phyloP scores from a whole-genome alignment of 92 coral and sea anemone genomes.

The Meandrina meandrites region DNA sequence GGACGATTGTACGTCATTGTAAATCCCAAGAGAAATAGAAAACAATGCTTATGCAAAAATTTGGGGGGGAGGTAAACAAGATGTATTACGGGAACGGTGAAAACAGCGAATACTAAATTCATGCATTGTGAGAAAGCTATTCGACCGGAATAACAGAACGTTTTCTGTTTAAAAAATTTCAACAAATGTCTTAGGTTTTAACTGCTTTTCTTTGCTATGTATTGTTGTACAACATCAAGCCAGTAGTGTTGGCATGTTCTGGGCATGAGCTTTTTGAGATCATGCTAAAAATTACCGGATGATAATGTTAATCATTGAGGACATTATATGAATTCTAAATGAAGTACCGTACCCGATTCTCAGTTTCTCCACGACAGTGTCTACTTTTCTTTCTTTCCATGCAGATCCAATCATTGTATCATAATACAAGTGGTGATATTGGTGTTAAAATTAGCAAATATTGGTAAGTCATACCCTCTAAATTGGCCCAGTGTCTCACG shows the following conservation, averaged over 20 bases:
- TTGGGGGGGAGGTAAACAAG: no score
- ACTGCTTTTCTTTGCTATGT: no score
- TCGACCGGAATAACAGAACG: no score
- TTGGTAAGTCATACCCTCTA: neutral
- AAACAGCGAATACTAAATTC: no score
- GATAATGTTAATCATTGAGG: no score
- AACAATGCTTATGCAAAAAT: no score
- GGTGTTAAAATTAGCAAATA: conserved; percentile 9
- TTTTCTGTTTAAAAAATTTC: no score
- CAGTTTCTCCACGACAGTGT: neutral
- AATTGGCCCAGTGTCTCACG: neutral
- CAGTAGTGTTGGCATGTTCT: neutral
- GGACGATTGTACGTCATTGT: no score
- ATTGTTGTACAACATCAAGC: neutral
- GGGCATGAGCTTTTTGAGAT: neutral
- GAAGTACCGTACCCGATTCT: neutral
- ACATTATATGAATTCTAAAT: neutral
- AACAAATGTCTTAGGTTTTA: no score
- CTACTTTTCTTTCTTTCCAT: neutral
- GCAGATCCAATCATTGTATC: conserved; percentile 4
- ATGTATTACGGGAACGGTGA: no score
- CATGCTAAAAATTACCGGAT: neutral
- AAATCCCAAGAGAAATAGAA: no score
- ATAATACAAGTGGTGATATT: neutral
- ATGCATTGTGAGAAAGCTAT: no score